A percentile compares a stretch with the other conserved stretches of the same genome.
phyloP scores from a whole-genome alignment of 1,140 invertebrate genomes.

The Leucophenga varia region DNA sequence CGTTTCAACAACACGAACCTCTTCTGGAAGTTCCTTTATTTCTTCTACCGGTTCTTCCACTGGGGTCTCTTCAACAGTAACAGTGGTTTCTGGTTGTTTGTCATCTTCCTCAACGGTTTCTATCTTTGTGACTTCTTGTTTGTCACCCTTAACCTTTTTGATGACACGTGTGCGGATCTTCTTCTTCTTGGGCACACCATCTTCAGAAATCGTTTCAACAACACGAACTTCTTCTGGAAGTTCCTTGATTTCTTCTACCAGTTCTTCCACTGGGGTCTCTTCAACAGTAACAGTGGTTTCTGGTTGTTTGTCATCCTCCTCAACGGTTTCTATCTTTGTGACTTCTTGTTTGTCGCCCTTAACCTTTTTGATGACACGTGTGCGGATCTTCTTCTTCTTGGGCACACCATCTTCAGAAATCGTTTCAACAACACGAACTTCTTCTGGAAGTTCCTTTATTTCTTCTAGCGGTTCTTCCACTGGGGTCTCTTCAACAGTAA shows the following conservation, averaged over 20 bases:
- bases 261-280: slow-evolving; percentile 22
- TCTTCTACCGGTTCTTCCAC: slow-evolving; percentile 22
- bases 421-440: slow-evolving; percentile 41
- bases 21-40: slow-evolving; percentile 16
- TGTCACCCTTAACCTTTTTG: slow-evolving; percentile 34
- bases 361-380: slow-evolving; percentile 44
- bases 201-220: slow-evolving; percentile 30
- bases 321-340: slow-evolving; percentile 51
- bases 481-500: slow-evolving; percentile 25
- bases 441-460: slow-evolving; percentile 24
- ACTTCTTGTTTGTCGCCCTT: slow-evolving; percentile 45
- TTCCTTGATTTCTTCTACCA: slow-evolving; percentile 20
- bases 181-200: slow-evolving; percentile 41
- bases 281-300: slow-evolving; percentile 33
- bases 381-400: slow-evolving; percentile 32
- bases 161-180: slow-evolving; percentile 44
- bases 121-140: slow-evolving; percentile 37
- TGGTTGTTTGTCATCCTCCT: slow-evolving; percentile 37
- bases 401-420: slow-evolving; percentile 39
- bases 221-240: slow-evolving; percentile 39
- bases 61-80: slow-evolving; percentile 28
- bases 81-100: slow-evolving; percentile 32
- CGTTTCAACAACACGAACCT: slow-evolving; percentile 13
- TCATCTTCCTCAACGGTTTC: slow-evolving; percentile 39
- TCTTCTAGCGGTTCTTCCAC: slow-evolving; percentile 17